These are phyloP conservation scores for Chymomyza fuscimana DNA, from an alignment of 2,888 invertebrate genomes.

Conservation along the genomic window DNA sequence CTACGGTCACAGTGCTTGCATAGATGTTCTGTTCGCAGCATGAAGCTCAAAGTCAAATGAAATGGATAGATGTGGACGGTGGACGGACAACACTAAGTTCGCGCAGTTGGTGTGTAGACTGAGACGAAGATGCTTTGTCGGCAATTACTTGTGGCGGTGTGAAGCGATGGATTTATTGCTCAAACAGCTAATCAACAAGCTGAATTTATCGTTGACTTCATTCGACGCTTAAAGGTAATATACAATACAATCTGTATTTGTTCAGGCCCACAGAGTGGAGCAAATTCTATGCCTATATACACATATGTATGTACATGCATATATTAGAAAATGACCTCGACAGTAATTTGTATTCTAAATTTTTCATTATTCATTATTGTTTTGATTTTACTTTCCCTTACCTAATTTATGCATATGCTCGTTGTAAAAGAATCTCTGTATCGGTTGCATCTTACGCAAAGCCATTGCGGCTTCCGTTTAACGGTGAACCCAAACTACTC, in stretches of 20 bases:
- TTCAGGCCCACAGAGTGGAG: constrained; percentile 18
- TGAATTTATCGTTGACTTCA: constrained; percentile 60
- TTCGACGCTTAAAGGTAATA: constrained; percentile 54
- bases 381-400: neutral
- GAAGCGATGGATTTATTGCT: constrained; percentile 60
- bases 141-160: constrained; percentile 56
- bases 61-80: constrained; percentile 32
- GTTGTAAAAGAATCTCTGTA: neutral
- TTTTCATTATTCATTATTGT: neutral
- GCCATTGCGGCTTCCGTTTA: constrained; percentile 54
- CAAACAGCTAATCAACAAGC: constrained; percentile 60
- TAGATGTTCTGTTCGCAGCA: constrained; percentile 17
- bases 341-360: neutral
- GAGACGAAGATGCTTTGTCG: constrained; percentile 50
- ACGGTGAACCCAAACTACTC: constrained; percentile 39
- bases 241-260: constrained; percentile 28
- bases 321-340: no score
- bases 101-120: constrained; percentile 17
- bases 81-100: constrained; percentile 26
- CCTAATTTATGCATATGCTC: neutral
- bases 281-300: neutral
- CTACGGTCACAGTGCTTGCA: neutral
- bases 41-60: constrained; percentile 31
- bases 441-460: constrained; percentile 34
- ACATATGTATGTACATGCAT: no score